Conservation (phyloP, 2,113 vertebrate genomes). For the Physeter macrocephalus region DNA sequence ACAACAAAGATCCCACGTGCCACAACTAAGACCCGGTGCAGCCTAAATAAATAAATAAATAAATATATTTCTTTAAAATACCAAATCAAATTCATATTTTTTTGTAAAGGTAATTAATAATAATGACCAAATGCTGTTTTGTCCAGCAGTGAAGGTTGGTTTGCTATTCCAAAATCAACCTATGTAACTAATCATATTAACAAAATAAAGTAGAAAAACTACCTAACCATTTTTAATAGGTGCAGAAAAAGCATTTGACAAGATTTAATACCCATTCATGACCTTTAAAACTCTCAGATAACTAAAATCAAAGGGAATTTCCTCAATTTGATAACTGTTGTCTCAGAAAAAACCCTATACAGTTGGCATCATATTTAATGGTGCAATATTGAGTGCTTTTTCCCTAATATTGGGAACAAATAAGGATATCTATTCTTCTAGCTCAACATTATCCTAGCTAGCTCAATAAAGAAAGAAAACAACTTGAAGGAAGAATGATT, state of each 20-base stretch:
- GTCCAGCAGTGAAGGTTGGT: background rate
- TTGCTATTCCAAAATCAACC: background rate
- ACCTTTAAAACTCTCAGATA: background rate
- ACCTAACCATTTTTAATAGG: background rate
- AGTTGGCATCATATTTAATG: background rate
- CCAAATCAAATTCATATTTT: background rate
- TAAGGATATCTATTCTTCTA: background rate
- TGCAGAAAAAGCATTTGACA: background rate
- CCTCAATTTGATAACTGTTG: background rate
- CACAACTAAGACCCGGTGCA: no score
- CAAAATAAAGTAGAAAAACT: background rate
- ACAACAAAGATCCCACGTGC: no score
- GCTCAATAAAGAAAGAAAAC: background rate
- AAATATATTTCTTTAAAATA: background rate
- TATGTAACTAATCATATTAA: background rate
- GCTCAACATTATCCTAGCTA: background rate
- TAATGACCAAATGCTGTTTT: background rate
- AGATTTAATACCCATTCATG: background rate
- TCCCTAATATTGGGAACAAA: background rate
- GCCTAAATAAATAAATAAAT: no score
- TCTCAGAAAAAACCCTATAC: background rate
- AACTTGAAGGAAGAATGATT: background rate
- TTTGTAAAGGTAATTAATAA: background rate
- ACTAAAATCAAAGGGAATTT: background rate
- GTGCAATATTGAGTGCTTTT: background rate